A percentile compares a stretch with the other conserved stretches of the same genome.
These are phyloP conservation scores for Notoglanidium macrostoma DNA, from an alignment of 2,797 vertebrate species.

Conservation along the genomic window DNA sequence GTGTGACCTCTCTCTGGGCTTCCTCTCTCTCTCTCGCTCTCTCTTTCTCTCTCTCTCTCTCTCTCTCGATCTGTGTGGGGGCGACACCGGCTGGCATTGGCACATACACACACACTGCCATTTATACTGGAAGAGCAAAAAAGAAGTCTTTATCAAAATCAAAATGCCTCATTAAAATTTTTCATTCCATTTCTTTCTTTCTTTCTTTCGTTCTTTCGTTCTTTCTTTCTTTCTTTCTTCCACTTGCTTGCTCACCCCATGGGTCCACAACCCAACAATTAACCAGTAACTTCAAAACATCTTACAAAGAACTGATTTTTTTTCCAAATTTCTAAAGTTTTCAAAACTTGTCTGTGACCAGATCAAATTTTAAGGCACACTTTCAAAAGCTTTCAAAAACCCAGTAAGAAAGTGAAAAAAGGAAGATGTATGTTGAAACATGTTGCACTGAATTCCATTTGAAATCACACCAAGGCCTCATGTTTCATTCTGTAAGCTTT, in stretches of 20 bases:
- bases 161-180: conserved; percentile 14
- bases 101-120: neutral
- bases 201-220: conserved; percentile 18
- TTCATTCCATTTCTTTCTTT: conserved; percentile 28
- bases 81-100: conserved; percentile 61
- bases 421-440: conserved; percentile 10
- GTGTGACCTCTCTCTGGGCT: conserved; percentile 52
- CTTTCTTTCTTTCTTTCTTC: conserved; percentile 20
- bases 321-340: neutral
- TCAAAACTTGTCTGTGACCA: neutral
- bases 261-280: neutral
- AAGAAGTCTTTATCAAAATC: conserved; percentile 27
- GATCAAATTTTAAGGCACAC: neutral
- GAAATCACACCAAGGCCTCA: conserved; percentile 38
- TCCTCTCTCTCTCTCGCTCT: neutral
- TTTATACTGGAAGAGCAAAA: conserved; percentile 39
- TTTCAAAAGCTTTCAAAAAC: neutral
- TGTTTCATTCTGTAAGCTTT: conserved; percentile 52
- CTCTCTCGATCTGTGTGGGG: conserved; percentile 62
- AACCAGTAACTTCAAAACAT: neutral
- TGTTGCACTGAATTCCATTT: conserved; percentile 28
- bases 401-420: conserved; percentile 1
- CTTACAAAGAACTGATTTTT: neutral
- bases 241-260: neutral
- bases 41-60: conserved; percentile 13